Evolutionary conservation across 2,797 vertebrate genomes (phyloP).

Genomic region (Threskiornis aethiopicus): DNA sequence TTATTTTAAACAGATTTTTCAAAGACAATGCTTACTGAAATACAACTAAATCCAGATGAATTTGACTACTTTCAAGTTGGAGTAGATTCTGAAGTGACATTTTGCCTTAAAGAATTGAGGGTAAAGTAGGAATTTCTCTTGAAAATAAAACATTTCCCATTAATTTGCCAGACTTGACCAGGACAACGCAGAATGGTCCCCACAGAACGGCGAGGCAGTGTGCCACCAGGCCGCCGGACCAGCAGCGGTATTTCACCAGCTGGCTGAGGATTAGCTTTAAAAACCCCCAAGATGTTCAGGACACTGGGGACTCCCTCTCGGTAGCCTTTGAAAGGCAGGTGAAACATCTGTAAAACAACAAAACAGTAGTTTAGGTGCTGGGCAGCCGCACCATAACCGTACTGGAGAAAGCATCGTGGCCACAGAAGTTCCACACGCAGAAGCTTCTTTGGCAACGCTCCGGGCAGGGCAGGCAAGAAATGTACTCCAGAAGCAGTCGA

Average conservation of each 20-base stretch:
- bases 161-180: not conserved
- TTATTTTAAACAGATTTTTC: conserved; percentile 76
- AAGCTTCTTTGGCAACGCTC: not conserved
- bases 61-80: conserved; percentile 91
- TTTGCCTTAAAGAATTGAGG: conserved; percentile 94
- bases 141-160: not conserved
- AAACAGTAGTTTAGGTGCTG: not conserved
- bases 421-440: not conserved
- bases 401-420: fast-evolving
- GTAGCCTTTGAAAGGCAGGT: not conserved
- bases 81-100: conserved; percentile 87
- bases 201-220: not conserved
- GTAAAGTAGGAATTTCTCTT: conserved; percentile 73
- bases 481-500: not conserved
- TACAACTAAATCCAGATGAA: conserved; percentile 87
- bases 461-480: not conserved
- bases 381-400: not conserved
- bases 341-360: not conserved
- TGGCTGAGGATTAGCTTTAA: not conserved
- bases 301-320: not conserved
- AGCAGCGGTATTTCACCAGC: not conserved
- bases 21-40: conserved; percentile 84
- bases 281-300: not conserved
- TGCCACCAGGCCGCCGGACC: not conserved
- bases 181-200: not conserved